Base-by-base conservation (phyloP, 2,113 vertebrate genomes). In the Proterorhinus semilunaris region DNA sequence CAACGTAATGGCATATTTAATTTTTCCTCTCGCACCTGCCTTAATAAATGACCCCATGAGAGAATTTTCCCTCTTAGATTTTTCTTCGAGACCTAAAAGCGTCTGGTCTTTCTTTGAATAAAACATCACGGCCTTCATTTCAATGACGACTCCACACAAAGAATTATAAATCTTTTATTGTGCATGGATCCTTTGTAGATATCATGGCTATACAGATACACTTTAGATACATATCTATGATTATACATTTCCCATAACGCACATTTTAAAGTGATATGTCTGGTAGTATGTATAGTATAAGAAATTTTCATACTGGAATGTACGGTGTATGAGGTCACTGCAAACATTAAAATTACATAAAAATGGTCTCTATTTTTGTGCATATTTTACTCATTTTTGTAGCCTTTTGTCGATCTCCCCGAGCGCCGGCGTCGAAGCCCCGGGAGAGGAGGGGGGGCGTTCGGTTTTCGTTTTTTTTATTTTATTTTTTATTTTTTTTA, bases 91-190 rank as follows among this genome's bases (percentile, higher is more conserved):
- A 36, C 4, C 27, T 36, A 36, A 36, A 36, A 3, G 27, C 4
- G 27, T 36, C 27, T 36, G 27, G 4, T 36, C 27, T 36, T 36
- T 36, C 27, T 36, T 36, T 36, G 4, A 36, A 36, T 36, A 36
- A 36, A 36, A 36, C 27, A 36, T 36, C 27, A 36, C 27, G 4
- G 27, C 27, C 0, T 36, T 36, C 27, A 36, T 36, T 58, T 13
- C 76, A 86, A 82, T 79, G 46, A 10, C 71, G 48, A 85, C 73
- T 90, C 85, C 91, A 89, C 53, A 78, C 82, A 83, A 93, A 97
- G 95, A 98, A 98, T 92, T 94, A 96, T 95, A 94, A 93, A 95
- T 92, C 89, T 95, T 98, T 98, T 98, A 97, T 98, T 99, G 94
- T 95, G 93, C 95, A 97, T 95, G 93, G 92, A 95, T 93, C 92